phyloP scores from a whole-genome alignment of 2,888 invertebrate genomes.

The Eueremaeus valkanovi region DNA sequence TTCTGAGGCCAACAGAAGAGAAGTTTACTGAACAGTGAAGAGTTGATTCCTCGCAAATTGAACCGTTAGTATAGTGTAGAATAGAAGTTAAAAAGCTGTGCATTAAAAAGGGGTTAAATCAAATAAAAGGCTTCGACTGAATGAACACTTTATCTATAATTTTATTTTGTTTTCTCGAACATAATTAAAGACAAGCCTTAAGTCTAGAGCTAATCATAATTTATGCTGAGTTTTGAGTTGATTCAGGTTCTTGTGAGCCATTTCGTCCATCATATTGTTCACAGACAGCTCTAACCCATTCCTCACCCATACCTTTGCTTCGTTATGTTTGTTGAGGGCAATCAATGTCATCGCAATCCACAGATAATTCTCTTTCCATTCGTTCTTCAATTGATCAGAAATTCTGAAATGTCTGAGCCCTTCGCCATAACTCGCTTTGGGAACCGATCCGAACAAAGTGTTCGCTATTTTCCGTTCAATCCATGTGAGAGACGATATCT shows the following conservation, averaged over 20 bases:
- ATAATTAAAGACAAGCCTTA: too few species aligned
- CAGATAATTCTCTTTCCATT: conserved; percentile 10
- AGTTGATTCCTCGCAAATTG: too few species aligned
- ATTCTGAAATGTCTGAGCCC: neutral
- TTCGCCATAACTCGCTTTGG: neutral
- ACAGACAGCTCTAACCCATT: neutral
- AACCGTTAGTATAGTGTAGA: too few species aligned
- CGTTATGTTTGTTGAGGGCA: neutral
- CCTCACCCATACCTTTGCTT: neutral
- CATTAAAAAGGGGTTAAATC: too few species aligned
- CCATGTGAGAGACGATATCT: conserved; percentile 1
- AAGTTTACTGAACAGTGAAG: too few species aligned
- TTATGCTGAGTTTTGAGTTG: too few species aligned
- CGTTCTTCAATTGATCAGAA: neutral
- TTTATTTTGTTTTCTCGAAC: too few species aligned
- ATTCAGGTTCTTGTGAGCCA: conserved; percentile 3
- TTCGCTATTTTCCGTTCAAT: neutral
- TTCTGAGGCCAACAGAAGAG: too few species aligned
- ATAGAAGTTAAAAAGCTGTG: too few species aligned
- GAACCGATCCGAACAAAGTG: neutral
- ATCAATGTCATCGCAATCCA: conserved; percentile 5
- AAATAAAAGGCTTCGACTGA: too few species aligned
- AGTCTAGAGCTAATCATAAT: too few species aligned
- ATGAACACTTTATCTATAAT: too few species aligned
- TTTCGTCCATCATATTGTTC: neutral